Evolutionary conservation across 2,113 vertebrate species (phyloP).

Genomic region (Barbus barbus): DNA sequence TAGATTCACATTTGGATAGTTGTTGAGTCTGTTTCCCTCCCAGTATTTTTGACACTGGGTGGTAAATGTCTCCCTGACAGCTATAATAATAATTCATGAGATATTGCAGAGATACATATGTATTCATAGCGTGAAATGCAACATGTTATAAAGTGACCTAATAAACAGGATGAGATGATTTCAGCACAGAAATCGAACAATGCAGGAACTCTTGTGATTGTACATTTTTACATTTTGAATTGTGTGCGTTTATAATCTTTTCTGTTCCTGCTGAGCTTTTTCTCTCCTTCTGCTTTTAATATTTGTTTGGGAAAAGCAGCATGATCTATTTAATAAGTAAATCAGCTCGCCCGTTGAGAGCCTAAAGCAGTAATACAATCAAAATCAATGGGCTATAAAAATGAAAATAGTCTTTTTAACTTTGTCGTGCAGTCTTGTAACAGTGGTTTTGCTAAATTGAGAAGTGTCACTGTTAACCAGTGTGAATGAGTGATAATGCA

Average conservation of each 20-base stretch:
- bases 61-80: conserved; percentile 34
- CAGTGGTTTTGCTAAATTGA: background rate
- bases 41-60: conserved; percentile 16
- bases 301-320: conserved; percentile 37
- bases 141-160: conserved; percentile 41
- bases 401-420: conserved; percentile 34
- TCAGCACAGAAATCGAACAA: conserved; percentile 44
- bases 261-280: conserved; percentile 38
- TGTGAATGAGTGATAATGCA: no score
- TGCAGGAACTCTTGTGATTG: background rate
- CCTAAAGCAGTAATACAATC: conserved; percentile 49
- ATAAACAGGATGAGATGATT: conserved; percentile 50
- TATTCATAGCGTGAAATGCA: conserved; percentile 15
- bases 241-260: conserved; percentile 26
- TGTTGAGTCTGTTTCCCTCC: conserved; percentile 17
- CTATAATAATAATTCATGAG: conserved; percentile 42
- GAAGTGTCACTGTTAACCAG: no score
- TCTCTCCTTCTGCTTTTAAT: conserved; percentile 38
- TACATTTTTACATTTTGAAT: background rate
- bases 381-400: conserved; percentile 54
- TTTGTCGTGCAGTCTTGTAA: background rate
- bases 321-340: conserved; percentile 46
- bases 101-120: conserved; percentile 11
- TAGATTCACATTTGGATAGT: conserved; percentile 5
- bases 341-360: conserved; percentile 44